phyloP scores from a whole-genome alignment of 2,888 invertebrate species.

The Clistopyga incitator region DNA sequence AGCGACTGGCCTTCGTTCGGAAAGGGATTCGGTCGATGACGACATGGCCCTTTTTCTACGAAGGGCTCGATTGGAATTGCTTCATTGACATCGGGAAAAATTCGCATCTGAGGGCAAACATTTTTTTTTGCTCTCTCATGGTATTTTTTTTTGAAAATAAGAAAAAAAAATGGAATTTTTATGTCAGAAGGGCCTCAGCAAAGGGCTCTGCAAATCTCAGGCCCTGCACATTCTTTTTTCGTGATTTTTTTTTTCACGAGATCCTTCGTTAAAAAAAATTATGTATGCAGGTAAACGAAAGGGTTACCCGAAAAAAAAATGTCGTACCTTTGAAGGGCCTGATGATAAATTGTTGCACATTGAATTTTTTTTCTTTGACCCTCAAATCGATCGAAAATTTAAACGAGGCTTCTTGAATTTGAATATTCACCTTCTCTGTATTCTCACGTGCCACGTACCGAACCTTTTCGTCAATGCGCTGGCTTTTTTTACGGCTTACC shows the following conservation, averaged over 20 bases:
- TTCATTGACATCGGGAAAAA: too few species aligned
- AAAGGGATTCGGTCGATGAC: neutral
- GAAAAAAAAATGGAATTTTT: too few species aligned
- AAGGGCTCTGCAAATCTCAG: too few species aligned
- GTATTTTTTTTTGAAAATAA: too few species aligned
- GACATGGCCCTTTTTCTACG: neutral
- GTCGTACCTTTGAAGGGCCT: constrained; percentile 79
- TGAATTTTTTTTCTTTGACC: constrained; percentile 76
- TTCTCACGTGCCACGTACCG: constrained; percentile 77
- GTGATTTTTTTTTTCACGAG: too few species aligned
- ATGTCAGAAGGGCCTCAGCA: too few species aligned
- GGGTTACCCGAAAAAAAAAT: constrained; percentile 72
- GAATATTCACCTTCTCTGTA: constrained; percentile 81
- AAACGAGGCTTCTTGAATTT: constrained; percentile 82
- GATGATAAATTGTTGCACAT: constrained; percentile 83
- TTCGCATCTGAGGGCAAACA: too few species aligned
- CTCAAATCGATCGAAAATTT: constrained; percentile 62
- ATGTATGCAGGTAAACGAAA: constrained; percentile 78
- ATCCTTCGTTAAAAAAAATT: constrained; percentile 71
- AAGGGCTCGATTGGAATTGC: too few species aligned
- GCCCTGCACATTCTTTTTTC: too few species aligned
- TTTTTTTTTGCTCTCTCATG: too few species aligned
- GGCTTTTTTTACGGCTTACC: constrained; percentile 66
- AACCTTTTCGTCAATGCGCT: constrained; percentile 56
- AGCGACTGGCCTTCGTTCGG: neutral